These are phyloP conservation scores for Acheta domesticus DNA, from an alignment of 2,888 invertebrate species.

Conservation along the genomic window DNA sequence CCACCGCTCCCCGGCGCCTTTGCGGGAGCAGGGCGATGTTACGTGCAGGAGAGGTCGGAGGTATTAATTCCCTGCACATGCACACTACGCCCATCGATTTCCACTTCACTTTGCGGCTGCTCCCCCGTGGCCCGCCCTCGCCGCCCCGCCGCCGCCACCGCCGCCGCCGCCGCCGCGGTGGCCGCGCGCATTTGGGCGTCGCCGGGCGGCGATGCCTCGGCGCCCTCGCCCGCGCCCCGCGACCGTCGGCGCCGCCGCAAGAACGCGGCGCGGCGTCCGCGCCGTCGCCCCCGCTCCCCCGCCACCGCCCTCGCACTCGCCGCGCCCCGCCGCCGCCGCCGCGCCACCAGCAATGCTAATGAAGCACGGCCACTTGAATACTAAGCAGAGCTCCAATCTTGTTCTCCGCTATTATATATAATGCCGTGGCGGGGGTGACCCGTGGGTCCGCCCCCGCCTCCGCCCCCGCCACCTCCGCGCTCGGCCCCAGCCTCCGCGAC, in stretches of 20 bases:
- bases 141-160: not conserved
- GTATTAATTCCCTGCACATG: not conserved
- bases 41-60: not conserved
- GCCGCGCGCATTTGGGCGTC: not conserved
- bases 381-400: constrained; percentile 35
- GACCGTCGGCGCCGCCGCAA: not conserved
- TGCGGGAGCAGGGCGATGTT: no score
- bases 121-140: not conserved
- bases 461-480: not conserved
- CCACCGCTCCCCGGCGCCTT: not conserved
- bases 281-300: constrained; percentile 20
- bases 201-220: not conserved
- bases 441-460: not conserved
- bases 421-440: not conserved
- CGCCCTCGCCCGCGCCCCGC: not conserved
- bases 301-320: constrained; percentile 21
- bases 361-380: constrained; percentile 34
- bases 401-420: constrained; percentile 28
- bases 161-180: not conserved
- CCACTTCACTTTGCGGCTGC: constrained; percentile 6
- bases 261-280: constrained; percentile 11
- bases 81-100: not conserved
- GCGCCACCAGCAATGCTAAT: constrained; percentile 33
- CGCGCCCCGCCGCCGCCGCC: constrained; percentile 23
- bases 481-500: not conserved